phyloP scores from a whole-genome alignment of 1,140 invertebrate species.

The Danaus melanippus region DNA sequence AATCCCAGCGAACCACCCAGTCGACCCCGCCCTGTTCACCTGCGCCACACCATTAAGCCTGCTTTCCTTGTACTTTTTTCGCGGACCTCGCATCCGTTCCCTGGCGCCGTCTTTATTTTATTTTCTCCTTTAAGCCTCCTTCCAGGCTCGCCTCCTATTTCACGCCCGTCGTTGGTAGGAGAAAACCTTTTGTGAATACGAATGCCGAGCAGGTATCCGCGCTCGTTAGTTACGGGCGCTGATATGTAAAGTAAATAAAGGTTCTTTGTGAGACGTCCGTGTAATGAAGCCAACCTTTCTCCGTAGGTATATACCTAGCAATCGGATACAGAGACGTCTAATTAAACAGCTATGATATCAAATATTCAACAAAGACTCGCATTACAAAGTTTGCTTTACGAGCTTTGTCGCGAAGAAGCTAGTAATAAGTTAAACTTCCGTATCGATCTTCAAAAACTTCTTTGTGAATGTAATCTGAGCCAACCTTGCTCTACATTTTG shows the following conservation, averaged over 20 bases:
- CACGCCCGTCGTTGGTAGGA: slow-evolving; percentile 65
- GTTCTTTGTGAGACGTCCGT: slow-evolving; percentile 42
- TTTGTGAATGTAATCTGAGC: slow-evolving; percentile 59
- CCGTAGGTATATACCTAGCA: slow-evolving; percentile 16
- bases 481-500: slow-evolving; percentile 70
- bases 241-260: slow-evolving; percentile 69
- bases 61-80: slow-evolving; percentile 65
- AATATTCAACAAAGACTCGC: slow-evolving; percentile 24
- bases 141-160: slow-evolving; percentile 65
- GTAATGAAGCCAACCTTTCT: slow-evolving; percentile 36
- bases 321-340: slow-evolving; percentile 18
- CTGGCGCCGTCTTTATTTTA: slow-evolving; percentile 69
- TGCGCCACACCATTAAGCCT: slow-evolving; percentile 65
- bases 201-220: slow-evolving; percentile 65
- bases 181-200: slow-evolving; percentile 68
- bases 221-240: slow-evolving; percentile 62
- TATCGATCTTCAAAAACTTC: slow-evolving; percentile 66
- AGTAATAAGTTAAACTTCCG: slow-evolving; percentile 60
- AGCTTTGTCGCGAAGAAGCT: slow-evolving; percentile 30
- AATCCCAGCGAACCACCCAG: slow-evolving; percentile 56
- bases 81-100: slow-evolving; percentile 62
- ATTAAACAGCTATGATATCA: slow-evolving; percentile 27
- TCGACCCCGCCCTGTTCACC: slow-evolving; percentile 61
- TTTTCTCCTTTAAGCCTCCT: slow-evolving; percentile 69
- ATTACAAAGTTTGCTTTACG: slow-evolving; percentile 35